A percentile compares a stretch with the other conserved stretches of the same genome.
These are phyloP conservation scores for Torymus aiolomorphi DNA, from an alignment of 2,888 invertebrate genomes.

Conservation along the genomic window DNA sequence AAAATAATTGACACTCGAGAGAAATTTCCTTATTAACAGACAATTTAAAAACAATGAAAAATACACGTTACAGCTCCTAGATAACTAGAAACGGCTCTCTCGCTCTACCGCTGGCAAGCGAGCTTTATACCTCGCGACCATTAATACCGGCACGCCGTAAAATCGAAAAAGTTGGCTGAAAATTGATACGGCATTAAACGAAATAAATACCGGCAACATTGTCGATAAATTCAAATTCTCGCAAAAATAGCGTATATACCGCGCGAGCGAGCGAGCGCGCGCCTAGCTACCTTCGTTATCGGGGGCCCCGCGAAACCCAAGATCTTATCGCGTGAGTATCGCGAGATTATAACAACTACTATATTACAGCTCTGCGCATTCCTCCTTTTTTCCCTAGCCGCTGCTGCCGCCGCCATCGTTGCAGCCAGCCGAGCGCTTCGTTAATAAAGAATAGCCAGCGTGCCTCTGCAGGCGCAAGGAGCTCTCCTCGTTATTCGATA, in stretches of 20 bases:
- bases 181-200: neutral
- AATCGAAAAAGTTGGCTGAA: too few species aligned
- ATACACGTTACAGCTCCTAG: too few species aligned
- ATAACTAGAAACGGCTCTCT: too few species aligned
- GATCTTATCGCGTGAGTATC: constrained; percentile 54
- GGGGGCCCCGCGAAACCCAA: constrained; percentile 24
- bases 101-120: too few species aligned
- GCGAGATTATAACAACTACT: constrained; percentile 58
- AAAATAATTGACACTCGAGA: too few species aligned
- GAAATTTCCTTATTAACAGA: too few species aligned
- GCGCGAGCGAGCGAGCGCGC: too few species aligned
- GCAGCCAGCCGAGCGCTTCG: constrained; percentile 64
- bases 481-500: constrained; percentile 75
- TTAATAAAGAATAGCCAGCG: constrained; percentile 74
- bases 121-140: too few species aligned
- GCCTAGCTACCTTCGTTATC: constrained; percentile 45
- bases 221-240: constrained; percentile 44
- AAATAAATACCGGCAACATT: constrained; percentile 32
- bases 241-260: neutral
- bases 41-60: too few species aligned
- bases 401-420: neutral
- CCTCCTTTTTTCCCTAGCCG: constrained; percentile 51
- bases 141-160: too few species aligned
- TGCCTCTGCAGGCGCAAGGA: constrained; percentile 58
- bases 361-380: constrained; percentile 51